Evolutionary conservation across 2,888 invertebrate species (phyloP), one percentile per base, ranked within the genome.

Genomic region (Standfussiana lucernea): DNA sequence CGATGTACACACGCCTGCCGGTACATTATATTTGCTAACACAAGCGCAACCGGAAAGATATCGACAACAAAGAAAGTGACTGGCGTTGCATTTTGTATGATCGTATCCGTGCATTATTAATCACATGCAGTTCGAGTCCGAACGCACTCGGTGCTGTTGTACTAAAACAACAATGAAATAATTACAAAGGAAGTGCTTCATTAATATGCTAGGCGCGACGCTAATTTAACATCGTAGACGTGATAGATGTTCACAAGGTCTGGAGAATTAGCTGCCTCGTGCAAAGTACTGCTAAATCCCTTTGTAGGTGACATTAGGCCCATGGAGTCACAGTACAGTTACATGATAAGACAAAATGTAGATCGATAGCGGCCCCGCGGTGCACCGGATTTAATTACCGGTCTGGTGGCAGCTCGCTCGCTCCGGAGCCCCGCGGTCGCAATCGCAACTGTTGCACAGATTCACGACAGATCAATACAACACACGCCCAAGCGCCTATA

Each of bases 381-480:
- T 84, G 82, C 78, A 73, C 64, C 79, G 75, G 79, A 75, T 75
- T 71, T 75, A 71, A 82, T 82, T 78, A 79, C 64, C 76, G 66
- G 72, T 47, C 42, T 62, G 18, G 37, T 37, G 28, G 66, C 32
- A 61, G 72, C 73, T 61, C 70, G 76, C 68, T 69, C 71, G 64
- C 72, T 45, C 50, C 67, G 6, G 50, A 72, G 50, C 66, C 21
- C 32, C 70, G 35, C 80, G 50, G 21, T n/a, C 68, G 42, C 80
- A 40, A 13, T 50, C 61, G 59, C 7, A 35, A 71, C 72, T 81
- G 74, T 81, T 84, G 84, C 81, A 78, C 70, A 70, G 45, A 61
- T 67, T 75, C 56, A 28, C 50, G 21, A 35, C 65, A 68, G 78
- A 81, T 84, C 83, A 81, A 84, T 84, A 84, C 81, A 32, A 67